A percentile compares a stretch with the other conserved stretches of the same genome.
phyloP scores from a whole-genome alignment of 1,140 invertebrate genomes.

The Leptinotarsa undecemlineata region DNA sequence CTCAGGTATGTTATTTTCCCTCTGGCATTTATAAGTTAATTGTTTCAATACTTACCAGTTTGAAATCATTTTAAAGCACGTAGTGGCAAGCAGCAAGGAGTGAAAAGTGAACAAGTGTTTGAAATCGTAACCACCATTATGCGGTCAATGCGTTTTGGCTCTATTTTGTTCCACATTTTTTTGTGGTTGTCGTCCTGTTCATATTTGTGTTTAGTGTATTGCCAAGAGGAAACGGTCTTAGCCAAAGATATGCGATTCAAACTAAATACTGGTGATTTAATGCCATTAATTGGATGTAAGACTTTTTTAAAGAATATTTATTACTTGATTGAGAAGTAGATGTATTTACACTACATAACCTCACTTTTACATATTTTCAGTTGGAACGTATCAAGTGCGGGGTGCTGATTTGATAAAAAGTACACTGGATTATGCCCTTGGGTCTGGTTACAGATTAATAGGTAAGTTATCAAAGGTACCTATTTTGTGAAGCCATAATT shows the following conservation, averaged over 20 bases:
- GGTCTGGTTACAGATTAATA: conserved; percentile 63
- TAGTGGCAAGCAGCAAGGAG: conserved; percentile 5
- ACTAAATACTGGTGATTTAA: conserved; percentile 43
- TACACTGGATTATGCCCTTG: conserved; percentile 60
- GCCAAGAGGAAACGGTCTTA: conserved; percentile 27
- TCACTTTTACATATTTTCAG: conserved; percentile 47
- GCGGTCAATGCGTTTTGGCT: too few relatives aligned
- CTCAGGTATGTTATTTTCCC: too few relatives aligned
- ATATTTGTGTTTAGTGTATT: neutral
- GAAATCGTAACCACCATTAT: too few relatives aligned
- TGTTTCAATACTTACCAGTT: neutral
- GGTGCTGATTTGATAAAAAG: conserved; percentile 55
- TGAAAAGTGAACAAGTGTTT: too few relatives aligned
- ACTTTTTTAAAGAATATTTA: conserved; percentile 18
- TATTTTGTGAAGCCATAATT: too few relatives aligned
- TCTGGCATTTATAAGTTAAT: too few relatives aligned
- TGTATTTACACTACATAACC: conserved; percentile 8
- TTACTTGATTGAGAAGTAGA: neutral
- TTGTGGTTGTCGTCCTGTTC: too few relatives aligned
- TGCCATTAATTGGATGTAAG: conserved; percentile 52
- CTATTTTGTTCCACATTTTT: too few relatives aligned
- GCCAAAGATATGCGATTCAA: conserved; percentile 46
- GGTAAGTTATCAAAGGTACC: conserved; percentile 53
- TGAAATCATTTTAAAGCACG: too few relatives aligned
- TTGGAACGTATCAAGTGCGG: conserved; percentile 60